Base-by-base conservation (phyloP, 2,888 invertebrate species). In the Calliphora vomitoria region DNA sequence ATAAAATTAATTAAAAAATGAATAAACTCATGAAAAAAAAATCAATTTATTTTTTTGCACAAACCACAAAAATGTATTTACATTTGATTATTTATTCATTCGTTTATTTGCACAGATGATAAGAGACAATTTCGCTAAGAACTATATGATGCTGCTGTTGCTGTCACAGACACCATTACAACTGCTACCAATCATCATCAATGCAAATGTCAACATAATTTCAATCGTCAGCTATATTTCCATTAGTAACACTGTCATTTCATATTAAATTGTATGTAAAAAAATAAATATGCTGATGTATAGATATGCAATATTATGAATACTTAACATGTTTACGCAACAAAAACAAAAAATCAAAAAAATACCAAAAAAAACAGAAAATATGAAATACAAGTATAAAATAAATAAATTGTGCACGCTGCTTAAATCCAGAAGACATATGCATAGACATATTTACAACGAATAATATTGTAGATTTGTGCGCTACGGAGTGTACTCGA, bases 51-150 rank as follows among this genome's bases (percentile, higher is more conserved):
- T 25, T 64, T 44, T 74, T 44, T 58, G 66, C 79, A 47, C 44
- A 47, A 79, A 58, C 79, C 78, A 50, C 84, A 84, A 47, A 79
- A 62, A 47, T 72, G 13, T 72, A 72, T 84, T 78, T 72, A 79
- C 58, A 47, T 66, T 72, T 64, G 35, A 84, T 84, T 72, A 72
- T 66, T 47, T 84, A 72, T 72, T 79, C 55, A 72, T 83, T 68
- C 44, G 18, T 41, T 41, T 18, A 74, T 60, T 25, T 60, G 44
- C 10, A 60, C 74, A 60, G 44, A 41, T 60, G 11, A 44, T 44
- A 47, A 41, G 10, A 25, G n/a, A 41, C 20, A 41, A 66, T 83
- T 64, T 78, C 64, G 15, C 4, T 35, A 35, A 44, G 25, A n/a
- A 60, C n/a, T 38, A 25, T 38, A 20, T 13, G 20, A 66, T 58